Evolutionary conservation across 2,797 vertebrate genomes (phyloP), one percentile per base, ranked within the genome.

Genomic region (Eleutherodactylus coqui): DNA sequence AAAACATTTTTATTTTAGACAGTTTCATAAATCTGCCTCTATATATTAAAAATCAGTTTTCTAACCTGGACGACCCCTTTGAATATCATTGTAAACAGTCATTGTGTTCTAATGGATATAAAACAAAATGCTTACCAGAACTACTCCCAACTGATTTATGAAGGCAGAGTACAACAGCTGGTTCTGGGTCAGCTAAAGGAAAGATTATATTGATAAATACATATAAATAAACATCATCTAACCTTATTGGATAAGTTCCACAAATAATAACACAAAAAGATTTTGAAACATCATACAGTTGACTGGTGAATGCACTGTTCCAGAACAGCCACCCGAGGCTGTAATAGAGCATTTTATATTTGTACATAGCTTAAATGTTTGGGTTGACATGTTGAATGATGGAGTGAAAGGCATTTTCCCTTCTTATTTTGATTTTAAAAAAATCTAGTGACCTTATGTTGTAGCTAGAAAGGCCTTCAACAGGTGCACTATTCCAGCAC

Each of bases 131-230:
- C 82, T 75, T 69, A 87, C 86, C 82, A 87, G 45, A 78, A 87
- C 86, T 19, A 84, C 69, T 84, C 58, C 27, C 2, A 87, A 19
- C 32, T 87, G 67, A 80, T 80, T 17, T 7, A 87, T n/a, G n/a
- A 87, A 87, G 29, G 53, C 13, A n/a, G 75, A 13, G 38, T 84
- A 87, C 13, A 87, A 34, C 16, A 4, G 47, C 41, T 87, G 82
- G 77, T 87, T 84, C 55, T 87, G 75, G 19, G 82, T 53, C 36
- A 75, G 76, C 86, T 87, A 84, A 79, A 87, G 75, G 2, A 43
- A 45, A 55, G 2, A 21, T 21, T 19, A 41, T 47, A 67, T n/a
- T 2, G 5, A 60, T n/a, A n/a, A 21, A 58, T 60, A 78, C 8
- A 78, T 36, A 27, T 41, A 43, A 9, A 38, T 49, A 13, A n/a